Base-by-base conservation (phyloP, 2,888 invertebrate genomes). In the Caenorhabditis panamensis region DNA sequence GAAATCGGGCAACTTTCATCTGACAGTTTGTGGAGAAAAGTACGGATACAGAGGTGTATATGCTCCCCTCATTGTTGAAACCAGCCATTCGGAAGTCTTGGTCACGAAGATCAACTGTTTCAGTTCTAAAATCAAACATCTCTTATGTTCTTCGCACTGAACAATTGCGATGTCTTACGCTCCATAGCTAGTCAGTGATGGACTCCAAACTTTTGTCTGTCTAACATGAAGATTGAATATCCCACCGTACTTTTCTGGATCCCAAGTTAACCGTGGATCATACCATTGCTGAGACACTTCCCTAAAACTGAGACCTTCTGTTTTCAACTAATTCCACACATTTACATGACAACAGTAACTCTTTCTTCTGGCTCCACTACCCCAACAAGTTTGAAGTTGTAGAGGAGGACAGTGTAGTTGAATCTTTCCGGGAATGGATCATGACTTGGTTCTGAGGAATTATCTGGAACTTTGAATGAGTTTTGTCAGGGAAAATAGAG, bases 361-460 rank as follows among this genome's bases (percentile, higher is more conserved):
- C 62, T 63, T 24, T 77, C 72, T 6, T 56, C n/a, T 8, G 72
- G 72, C 22, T 64, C 63, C 6, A 53, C 47, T 1, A 73, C 64
- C n/a, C 53, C 77, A 20, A 69, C 56, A 6, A 77, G 58, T 44
- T 77, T 77, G n/a, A 77, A n/a, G 31, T 69, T 41, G 28, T 77
- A 77, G 16, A 77, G n/a, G 16, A 49, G 51, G 13, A 69, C n/a
- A 2, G 69, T 59, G 44, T 69, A 69, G 20, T 77, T 69, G 31
- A n/a, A 77, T 13, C 18, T 20, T 5, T 56, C 24, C 0, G 67
- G 61, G 0, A 24, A 4, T 1, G 41, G 51, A 13, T 71, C 28
- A 16, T 37, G 37, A 5, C 58, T 28, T 8, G 58, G 58, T 28
- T 44, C 16, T 0, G 37, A 36, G 9, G 49, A 11, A 36, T 68